Percentiles rank a stretch among this genome's conserved stretches.
These are phyloP conservation scores for Epinephelus lanceolatus DNA, from an alignment of 2,113 vertebrate species.

Conservation along the genomic window DNA sequence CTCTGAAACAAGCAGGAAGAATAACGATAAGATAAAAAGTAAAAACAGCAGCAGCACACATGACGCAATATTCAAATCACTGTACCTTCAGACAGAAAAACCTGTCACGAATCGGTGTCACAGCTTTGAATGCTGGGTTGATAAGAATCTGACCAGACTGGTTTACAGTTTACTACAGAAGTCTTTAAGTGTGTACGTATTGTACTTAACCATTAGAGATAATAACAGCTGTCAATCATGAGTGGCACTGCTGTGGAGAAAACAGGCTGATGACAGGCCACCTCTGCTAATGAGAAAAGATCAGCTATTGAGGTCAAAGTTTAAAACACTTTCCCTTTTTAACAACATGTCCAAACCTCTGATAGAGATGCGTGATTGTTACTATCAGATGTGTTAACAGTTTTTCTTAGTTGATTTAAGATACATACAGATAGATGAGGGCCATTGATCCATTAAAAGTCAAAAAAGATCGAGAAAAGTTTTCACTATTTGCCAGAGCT, in stretches of 20 bases:
- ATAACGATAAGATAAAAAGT: neutral
- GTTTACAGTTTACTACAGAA: conserved; percentile 50
- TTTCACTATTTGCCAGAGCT: neutral
- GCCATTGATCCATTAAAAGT: neutral
- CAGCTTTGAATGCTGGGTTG: neutral
- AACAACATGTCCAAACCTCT: neutral
- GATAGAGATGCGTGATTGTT: neutral
- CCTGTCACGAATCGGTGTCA: neutral
- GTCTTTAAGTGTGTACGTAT: neutral
- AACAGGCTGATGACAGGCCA: conserved; percentile 21
- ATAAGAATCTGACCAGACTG: conserved; percentile 64
- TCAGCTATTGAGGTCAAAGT: neutral
- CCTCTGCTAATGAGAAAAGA: conserved; percentile 1
- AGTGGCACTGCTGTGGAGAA: neutral
- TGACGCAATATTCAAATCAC: neutral
- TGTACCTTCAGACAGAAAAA: neutral
- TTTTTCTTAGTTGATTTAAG: neutral
- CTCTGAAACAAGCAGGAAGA: conserved; percentile 76
- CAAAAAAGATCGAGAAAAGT: neutral
- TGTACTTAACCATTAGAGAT: neutral
- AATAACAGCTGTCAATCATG: conserved; percentile 36
- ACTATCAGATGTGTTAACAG: neutral
- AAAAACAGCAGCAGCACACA: neutral
- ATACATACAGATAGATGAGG: neutral
- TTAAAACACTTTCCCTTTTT: neutral